phyloP scores from a whole-genome alignment of 2,113 vertebrate genomes.

The Erythrocercus mccallii region DNA sequence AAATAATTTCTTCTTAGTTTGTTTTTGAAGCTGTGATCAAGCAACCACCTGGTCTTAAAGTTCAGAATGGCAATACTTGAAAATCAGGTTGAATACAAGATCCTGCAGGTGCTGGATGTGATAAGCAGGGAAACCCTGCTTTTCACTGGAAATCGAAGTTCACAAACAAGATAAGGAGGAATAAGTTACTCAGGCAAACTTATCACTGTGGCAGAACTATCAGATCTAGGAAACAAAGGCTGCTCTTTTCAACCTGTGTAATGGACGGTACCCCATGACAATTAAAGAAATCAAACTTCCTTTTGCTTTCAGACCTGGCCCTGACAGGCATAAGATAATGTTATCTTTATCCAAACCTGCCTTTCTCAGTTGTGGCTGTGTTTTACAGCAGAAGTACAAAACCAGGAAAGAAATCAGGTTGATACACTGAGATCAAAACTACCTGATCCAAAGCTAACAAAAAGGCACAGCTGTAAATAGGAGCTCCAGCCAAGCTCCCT shows the following conservation, averaged over 20 bases:
- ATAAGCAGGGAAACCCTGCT: neutral
- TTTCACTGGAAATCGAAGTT: neutral
- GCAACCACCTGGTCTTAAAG: neutral
- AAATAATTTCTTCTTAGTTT: neutral
- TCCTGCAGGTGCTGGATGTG: neutral
- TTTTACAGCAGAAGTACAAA: neutral
- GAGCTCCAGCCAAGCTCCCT: neutral
- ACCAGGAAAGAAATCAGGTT: neutral
- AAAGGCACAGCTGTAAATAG: neutral
- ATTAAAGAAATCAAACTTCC: neutral
- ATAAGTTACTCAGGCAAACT: neutral
- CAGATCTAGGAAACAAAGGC: slow-evolving; percentile 3
- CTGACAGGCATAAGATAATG: neutral
- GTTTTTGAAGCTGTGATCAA: neutral
- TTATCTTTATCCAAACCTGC: neutral
- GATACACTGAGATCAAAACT: neutral
- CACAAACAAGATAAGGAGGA: neutral
- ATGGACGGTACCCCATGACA: neutral
- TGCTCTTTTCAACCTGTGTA: neutral
- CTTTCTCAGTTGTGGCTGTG: neutral
- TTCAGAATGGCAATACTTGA: neutral
- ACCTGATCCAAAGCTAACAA: neutral
- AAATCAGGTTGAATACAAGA: neutral
- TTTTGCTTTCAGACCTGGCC: neutral
- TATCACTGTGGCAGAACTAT: neutral